Evolutionary conservation across 2,113 vertebrate species (phyloP), one percentile per base, ranked within the genome.

Genomic region (Trochalopteron elliotii): DNA sequence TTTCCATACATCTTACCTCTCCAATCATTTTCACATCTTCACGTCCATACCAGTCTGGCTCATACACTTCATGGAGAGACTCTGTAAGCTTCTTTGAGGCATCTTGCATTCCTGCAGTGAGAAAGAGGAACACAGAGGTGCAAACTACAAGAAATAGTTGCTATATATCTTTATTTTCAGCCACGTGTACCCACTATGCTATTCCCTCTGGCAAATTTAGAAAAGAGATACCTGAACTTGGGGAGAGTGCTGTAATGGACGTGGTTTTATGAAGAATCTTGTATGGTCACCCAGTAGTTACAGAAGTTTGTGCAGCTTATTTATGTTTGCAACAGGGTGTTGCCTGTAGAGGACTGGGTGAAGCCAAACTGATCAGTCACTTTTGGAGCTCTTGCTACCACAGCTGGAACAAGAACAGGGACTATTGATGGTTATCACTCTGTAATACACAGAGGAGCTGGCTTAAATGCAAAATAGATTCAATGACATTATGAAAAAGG

Each of bases 51-150:
- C 99, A 99, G 15, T 99, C 99, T 11, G 99, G 99, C 82, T 99
- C 99, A 11, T 99, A 99, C 33, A 99, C 99, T 96, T 99, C 99
- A 39, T 99, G 99, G 35, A 99, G 98, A 11, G 99, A 99, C 97
- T 99, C 99, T 1, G 99, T 99, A 90, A 99, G 98, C 89, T 99
- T 99, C 97, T 99, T 99, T 17, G 99, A 99, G 33, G 99, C 99
- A 97, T 99, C 99, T 88, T 99, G 99, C 99, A 99, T 99, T 40
- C 98, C 99, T 99, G 95, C 20, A 92, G 37, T 50, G 17, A 79
- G 50, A 61, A 80, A 68, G 27, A 94, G 31, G 22, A 87, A 50
- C 6, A 68, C 4, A 4, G 20, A 83, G 40, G 9, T 74, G 14
- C 35, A 44, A 55, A 55, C 17, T 15, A 75, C n/a, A 78, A 40